These are phyloP conservation scores for Dryobotodes eremita DNA, from an alignment of 2,888 invertebrate genomes.

Conservation along the genomic window DNA sequence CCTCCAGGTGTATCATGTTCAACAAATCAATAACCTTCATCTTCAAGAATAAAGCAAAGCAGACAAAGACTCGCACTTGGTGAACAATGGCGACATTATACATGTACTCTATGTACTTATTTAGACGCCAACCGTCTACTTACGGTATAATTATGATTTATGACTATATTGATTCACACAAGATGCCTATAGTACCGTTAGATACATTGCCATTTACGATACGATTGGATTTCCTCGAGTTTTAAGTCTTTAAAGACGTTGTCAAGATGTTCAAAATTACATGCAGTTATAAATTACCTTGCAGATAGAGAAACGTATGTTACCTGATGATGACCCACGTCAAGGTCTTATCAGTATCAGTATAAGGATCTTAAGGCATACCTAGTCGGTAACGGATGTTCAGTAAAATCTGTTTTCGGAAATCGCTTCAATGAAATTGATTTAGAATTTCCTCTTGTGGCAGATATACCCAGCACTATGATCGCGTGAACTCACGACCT, in stretches of 20 bases:
- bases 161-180: constrained; percentile 46
- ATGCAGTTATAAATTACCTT: not conserved
- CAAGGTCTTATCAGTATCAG: not conserved
- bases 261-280: not conserved
- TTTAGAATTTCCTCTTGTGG: not conserved
- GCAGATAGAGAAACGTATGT: not conserved
- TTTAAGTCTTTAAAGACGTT: not conserved
- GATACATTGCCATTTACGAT: constrained; percentile 5
- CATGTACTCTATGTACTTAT: constrained; percentile 55
- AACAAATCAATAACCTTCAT: constrained; percentile 62
- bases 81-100: constrained; percentile 66
- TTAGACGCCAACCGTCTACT: constrained; percentile 43
- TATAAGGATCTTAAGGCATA: not conserved
- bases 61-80: constrained; percentile 62
- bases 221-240: constrained; percentile 12
- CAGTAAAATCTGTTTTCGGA: not conserved
- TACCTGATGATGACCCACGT: not conserved
- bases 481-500: constrained; percentile 43
- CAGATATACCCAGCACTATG: not conserved
- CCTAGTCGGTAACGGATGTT: not conserved
- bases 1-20: constrained; percentile 39
- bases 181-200: constrained; percentile 43
- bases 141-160: constrained; percentile 56
- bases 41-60: constrained; percentile 55
- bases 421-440: not conserved